A percentile compares a stretch with the other conserved stretches of the same genome.
Evolutionary conservation across 2,888 invertebrate genomes (phyloP).

Genomic region (Folsomia manolachei): DNA sequence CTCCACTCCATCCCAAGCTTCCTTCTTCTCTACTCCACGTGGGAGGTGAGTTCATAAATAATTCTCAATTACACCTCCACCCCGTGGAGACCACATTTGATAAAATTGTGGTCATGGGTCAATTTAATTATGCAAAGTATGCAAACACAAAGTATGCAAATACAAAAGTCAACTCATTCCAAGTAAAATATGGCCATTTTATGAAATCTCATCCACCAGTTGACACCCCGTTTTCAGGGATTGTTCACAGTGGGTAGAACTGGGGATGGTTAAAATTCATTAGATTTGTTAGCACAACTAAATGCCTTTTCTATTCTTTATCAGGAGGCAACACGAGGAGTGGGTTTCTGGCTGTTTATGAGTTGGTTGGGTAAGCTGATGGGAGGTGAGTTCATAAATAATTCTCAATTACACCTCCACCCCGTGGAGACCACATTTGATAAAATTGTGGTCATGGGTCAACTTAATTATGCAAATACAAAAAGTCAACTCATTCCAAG

Average conservation of each 20-base stretch:
- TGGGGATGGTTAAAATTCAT: neutral
- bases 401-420: too few species aligned
- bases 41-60: conserved; percentile 43
- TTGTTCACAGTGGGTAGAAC: neutral
- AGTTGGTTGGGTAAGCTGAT: conserved; percentile 34
- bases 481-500: neutral
- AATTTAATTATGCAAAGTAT: too few species aligned
- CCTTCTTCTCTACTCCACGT: conserved; percentile 48
- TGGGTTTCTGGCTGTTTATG: conserved; percentile 44
- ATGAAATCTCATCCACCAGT: neutral
- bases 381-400: conserved; percentile 43
- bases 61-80: too few species aligned
- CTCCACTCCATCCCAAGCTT: conserved; percentile 50
- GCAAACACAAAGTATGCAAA: neutral
- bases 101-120: neutral
- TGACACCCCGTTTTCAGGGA: neutral
- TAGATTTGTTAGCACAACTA: neutral
- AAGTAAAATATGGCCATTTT: neutral
- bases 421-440: conserved; percentile 18
- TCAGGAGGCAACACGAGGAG: conserved; percentile 47
- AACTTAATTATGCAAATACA: too few species aligned
- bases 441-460: neutral
- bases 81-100: conserved; percentile 18
- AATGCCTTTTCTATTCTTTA: conserved; percentile 9
- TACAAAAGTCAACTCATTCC: neutral